phyloP scores from a whole-genome alignment of 1,140 invertebrate genomes.

The Macrocentrus cingulum region DNA sequence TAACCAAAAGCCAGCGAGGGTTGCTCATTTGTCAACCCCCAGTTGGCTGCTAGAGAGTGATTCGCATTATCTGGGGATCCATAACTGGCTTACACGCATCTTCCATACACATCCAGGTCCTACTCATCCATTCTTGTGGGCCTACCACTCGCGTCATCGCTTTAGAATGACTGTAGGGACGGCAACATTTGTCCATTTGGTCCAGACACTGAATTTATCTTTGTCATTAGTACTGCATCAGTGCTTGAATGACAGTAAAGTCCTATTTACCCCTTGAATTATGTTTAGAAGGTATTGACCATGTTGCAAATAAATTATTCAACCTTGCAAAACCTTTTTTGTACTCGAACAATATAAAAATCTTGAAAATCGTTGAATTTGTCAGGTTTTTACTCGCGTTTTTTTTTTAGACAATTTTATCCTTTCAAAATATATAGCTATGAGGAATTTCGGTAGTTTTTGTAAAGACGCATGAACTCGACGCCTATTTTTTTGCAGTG shows the following conservation, averaged over 20 bases:
- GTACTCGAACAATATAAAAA: too few relatives aligned
- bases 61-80: slow-evolving; percentile 9
- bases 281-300: too few relatives aligned
- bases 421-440: too few relatives aligned
- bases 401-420: too few relatives aligned
- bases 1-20: neutral
- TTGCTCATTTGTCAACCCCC: slow-evolving; percentile 25
- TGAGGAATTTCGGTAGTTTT: too few relatives aligned
- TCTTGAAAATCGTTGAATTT: too few relatives aligned
- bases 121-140: neutral
- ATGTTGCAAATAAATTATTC: too few relatives aligned
- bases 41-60: neutral
- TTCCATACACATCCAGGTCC: neutral
- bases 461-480: too few relatives aligned
- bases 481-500: too few relatives aligned
- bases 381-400: too few relatives aligned
- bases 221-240: slow-evolving; percentile 1
- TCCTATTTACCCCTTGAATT: too few relatives aligned
- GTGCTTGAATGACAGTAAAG: neutral
- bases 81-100: slow-evolving; percentile 16
- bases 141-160: neutral
- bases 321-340: too few relatives aligned
- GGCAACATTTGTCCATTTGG: neutral
- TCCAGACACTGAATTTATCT: neutral
- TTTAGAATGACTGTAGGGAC: neutral